Evolutionary conservation across 2,113 vertebrate genomes (phyloP).

Genomic region (Nothobranchius kuhntae): DNA sequence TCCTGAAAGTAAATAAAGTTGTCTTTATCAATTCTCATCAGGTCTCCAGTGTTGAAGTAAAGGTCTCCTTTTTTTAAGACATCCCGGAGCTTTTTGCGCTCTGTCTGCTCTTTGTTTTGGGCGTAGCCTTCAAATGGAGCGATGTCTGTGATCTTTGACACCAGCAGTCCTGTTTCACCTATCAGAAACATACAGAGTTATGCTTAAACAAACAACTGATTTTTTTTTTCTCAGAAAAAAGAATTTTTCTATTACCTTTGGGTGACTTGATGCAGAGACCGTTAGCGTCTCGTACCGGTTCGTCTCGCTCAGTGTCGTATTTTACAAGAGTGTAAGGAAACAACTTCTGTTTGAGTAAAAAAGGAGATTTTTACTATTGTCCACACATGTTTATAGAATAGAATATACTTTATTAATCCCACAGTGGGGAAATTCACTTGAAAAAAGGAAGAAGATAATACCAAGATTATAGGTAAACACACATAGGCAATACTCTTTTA

Average conservation of each 20-base stretch:
- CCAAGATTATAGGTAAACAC: too few relatives aligned
- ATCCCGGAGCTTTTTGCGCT: constrained; percentile 83
- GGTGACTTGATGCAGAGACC: constrained; percentile 83
- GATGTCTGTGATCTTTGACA: constrained; percentile 82
- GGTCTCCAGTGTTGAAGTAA: constrained; percentile 90
- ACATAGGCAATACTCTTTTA: too few relatives aligned
- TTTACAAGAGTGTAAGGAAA: constrained; percentile 82
- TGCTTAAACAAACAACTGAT: not conserved
- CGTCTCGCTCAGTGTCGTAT: constrained; percentile 85
- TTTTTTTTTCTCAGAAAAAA: not conserved
- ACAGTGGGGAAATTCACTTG: too few relatives aligned
- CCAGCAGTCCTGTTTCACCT: constrained; percentile 86
- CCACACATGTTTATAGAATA: not conserved
- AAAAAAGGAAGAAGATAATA: too few relatives aligned
- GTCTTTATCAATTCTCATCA: constrained; percentile 82
- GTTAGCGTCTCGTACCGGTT: constrained; percentile 78
- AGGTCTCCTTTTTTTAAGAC: constrained; percentile 86
- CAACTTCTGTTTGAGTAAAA: constrained; percentile 59
- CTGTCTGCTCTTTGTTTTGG: constrained; percentile 80
- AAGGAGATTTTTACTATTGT: not conserved
- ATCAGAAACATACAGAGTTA: not conserved
- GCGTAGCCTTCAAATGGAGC: constrained; percentile 86
- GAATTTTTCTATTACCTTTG: constrained; percentile 78
- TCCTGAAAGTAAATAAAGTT: constrained; percentile 91
- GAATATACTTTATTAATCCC: too few relatives aligned